Conservation (phyloP, 2,888 invertebrate species). For the Cynaeus angustus region DNA sequence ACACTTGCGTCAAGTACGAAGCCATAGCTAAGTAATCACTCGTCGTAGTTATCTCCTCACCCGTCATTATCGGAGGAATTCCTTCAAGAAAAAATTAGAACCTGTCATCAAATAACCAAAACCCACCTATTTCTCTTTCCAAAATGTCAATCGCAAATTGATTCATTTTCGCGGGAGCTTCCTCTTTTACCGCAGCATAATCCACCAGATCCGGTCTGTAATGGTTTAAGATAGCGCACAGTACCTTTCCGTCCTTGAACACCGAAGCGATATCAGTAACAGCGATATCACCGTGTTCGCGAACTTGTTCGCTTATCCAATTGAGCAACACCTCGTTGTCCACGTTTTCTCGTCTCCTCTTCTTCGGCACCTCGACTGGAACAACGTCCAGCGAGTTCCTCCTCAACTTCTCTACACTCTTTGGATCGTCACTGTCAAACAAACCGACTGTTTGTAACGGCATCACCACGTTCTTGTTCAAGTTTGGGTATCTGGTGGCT, state of each 20-base stretch:
- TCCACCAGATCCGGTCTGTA: constrained; percentile 95
- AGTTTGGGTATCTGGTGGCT: constrained; percentile 88
- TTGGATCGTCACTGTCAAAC: constrained; percentile 82
- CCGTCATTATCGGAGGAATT: constrained; percentile 81
- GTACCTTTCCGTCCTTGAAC: constrained; percentile 79
- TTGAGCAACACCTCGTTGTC: constrained; percentile 83
- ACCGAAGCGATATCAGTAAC: constrained; percentile 81
- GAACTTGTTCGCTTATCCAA: constrained; percentile 86
- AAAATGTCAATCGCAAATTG: constrained; percentile 90
- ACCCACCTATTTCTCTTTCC: constrained; percentile 85
- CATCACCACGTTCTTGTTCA: constrained; percentile 84
- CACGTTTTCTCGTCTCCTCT: constrained; percentile 73
- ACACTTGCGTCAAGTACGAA: constrained; percentile 90
- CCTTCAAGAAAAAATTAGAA: constrained; percentile 61
- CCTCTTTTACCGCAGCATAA: constrained; percentile 78
- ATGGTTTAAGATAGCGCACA: constrained; percentile 85
- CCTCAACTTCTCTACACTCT: constrained; percentile 75
- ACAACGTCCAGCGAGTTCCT: constrained; percentile 57
- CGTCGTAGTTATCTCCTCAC: constrained; percentile 83
- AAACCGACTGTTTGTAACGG: constrained; percentile 84
- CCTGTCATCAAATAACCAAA: constrained; percentile 21
- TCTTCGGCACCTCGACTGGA: constrained; percentile 76
- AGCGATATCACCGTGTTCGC: constrained; percentile 76
- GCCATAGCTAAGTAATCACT: constrained; percentile 85
- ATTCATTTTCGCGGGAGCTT: constrained; percentile 81